Conservation (phyloP, 2,888 invertebrate species). For the Timema podura region DNA sequence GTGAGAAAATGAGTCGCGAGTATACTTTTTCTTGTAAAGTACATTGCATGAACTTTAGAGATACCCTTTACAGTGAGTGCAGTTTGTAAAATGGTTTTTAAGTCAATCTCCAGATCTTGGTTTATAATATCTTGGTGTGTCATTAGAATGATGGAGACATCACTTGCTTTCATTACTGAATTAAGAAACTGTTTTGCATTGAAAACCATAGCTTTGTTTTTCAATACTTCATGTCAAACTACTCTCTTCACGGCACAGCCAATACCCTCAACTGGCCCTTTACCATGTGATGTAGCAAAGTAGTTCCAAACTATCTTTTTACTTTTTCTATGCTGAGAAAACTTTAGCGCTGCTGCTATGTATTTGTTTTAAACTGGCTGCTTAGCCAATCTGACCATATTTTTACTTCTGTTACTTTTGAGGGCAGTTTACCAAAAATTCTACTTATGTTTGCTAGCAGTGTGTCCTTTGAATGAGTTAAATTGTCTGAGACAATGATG, state of each 20-base stretch:
- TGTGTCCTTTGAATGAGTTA: conserved; percentile 11
- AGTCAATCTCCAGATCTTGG: background rate
- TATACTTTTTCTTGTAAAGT: too few species aligned
- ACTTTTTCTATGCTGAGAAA: background rate
- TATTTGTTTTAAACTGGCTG: conserved; percentile 1
- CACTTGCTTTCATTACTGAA: background rate
- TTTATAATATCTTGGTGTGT: background rate
- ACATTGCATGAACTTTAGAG: background rate
- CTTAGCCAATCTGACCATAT: conserved; percentile 1
- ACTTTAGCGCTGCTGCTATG: background rate
- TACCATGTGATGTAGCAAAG: conserved; percentile 19
- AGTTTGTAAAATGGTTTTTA: background rate
- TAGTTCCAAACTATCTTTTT: conserved; percentile 12
- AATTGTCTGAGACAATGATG: conserved; percentile 16
- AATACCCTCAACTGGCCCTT: background rate
- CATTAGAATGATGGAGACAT: background rate
- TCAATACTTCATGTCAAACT: background rate
- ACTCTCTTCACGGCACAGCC: background rate
- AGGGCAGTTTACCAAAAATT: background rate
- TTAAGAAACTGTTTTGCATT: background rate
- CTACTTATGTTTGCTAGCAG: conserved; percentile 8
- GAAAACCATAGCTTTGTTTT: background rate
- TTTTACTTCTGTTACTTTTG: background rate
- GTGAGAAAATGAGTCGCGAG: background rate
- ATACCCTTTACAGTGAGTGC: too few species aligned